Base-by-base conservation (phyloP, 2,888 invertebrate species). In the Carterocephalus palaemon region DNA sequence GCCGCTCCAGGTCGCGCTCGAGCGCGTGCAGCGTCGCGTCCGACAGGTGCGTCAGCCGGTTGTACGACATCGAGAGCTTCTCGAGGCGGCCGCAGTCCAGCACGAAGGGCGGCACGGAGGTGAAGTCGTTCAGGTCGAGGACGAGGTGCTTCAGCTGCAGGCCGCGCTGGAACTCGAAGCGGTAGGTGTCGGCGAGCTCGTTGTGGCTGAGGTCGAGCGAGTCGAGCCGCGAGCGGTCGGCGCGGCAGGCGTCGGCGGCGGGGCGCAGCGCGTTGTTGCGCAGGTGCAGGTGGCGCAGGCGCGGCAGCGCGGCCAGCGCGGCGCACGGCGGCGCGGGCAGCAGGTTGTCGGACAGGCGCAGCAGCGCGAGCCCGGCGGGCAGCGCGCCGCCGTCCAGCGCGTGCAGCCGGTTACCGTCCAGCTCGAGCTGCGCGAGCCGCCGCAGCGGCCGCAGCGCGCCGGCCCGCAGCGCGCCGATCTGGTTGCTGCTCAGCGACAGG, bases 131-230 rank as follows among this genome's bases (percentile, higher is more conserved):
- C 58, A 92, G 90, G 53, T 93, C 94, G 49, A 95, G 74, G 64
- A 93, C 91, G 10, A 95, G 78, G 45, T 93, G 94, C 47, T 91
- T 88, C 22, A 94, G 87, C 54, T 90, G 91, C 26, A 92, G 87
- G 39, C 90, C 89, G 38, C 89, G 89, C 61, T 89, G 89, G 59
- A 93, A 92, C 36, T 90, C 88, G 40, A 89, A 83, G 9, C 86
- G 81, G 22, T 91, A 90, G 46, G 92, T 71, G 37, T 88, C 86
- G 37, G 90, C 90, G 20, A 95, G 87, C 56, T 92, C 90, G 67
- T 95, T 95, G 67, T 92, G 92, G 8, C 93, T 92, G 40, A 95
- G 76, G 69, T 95, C 95, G 9, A 95, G 84, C 51, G 92, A 92
- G 57, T 95, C 94, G 31, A 95, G 66, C 56, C 89, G 90, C 56